phyloP scores from a whole-genome alignment of 64 coral and sea anemone species.

The Astreopora myriophthalma region DNA sequence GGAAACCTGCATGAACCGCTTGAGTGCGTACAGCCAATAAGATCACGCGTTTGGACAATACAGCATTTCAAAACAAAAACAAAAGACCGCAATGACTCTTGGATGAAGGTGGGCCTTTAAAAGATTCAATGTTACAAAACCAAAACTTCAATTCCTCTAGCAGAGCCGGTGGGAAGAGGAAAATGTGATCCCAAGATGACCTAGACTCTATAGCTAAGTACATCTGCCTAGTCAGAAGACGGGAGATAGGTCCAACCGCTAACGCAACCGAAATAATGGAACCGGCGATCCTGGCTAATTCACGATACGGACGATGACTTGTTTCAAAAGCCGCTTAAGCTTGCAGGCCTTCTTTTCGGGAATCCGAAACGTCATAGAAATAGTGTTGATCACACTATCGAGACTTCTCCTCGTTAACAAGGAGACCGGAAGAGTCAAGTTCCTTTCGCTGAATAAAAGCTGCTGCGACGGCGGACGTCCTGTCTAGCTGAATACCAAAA shows the following conservation, averaged over 20 bases:
- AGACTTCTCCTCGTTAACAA: constrained; percentile 26
- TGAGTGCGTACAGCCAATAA: no score
- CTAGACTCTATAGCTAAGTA: constrained; percentile 48
- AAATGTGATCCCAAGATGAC: not conserved
- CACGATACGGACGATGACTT: not conserved
- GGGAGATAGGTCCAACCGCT: constrained; percentile 29
- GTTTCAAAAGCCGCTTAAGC: constrained; percentile 41
- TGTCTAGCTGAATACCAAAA: constrained; percentile 47
- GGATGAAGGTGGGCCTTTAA: no score
- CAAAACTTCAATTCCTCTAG: constrained; percentile 49
- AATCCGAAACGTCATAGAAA: constrained; percentile 46
- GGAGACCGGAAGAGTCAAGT: not conserved
- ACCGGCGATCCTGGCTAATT: constrained; percentile 44
- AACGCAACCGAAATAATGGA: constrained; percentile 38
- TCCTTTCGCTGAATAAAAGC: constrained; percentile 32
- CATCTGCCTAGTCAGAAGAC: constrained; percentile 62
- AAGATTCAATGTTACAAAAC: constrained; percentile 36
- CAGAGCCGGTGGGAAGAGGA: not conserved
- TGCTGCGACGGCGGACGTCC: constrained; percentile 30
- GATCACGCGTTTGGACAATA: no score
- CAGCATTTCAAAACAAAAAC: no score
- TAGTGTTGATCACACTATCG: constrained; percentile 39
- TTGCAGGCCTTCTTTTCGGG: constrained; percentile 58
- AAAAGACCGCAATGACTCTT: no score
- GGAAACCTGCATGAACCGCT: no score